Evolutionary conservation across 2,888 invertebrate species (phyloP).

Genomic region (Zelleria hepariella): DNA sequence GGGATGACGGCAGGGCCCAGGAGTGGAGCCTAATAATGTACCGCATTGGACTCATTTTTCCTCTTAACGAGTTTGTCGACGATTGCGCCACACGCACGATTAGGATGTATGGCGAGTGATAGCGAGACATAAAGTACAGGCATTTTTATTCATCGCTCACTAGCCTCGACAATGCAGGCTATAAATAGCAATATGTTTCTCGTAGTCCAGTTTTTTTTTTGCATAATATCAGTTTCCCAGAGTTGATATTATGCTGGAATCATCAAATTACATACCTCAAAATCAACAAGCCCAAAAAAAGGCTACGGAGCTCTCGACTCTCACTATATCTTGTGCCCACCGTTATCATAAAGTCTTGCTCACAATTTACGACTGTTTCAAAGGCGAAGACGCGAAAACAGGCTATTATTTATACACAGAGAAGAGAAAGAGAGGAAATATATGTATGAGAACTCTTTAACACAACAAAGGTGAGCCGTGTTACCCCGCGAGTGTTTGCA

Average conservation of each 20-base stretch:
- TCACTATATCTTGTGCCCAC: no score
- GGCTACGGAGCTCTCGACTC: no score
- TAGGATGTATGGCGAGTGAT: neutral
- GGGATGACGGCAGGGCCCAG: conserved; percentile 17
- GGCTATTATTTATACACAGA: neutral
- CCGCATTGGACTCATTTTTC: conserved; percentile 29
- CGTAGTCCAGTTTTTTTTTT: no score
- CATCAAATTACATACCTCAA: no score
- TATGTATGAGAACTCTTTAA: neutral
- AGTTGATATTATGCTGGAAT: no score
- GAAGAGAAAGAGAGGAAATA: neutral
- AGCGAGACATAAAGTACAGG: neutral
- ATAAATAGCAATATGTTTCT: neutral
- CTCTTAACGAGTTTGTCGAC: conserved; percentile 23
- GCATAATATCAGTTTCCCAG: no score
- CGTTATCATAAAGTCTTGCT: no score
- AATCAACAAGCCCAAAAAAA: no score
- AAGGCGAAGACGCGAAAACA: neutral
- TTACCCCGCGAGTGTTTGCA: neutral
- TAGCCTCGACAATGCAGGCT: neutral
- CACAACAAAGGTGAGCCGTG: neutral
- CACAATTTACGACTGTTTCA: neutral
- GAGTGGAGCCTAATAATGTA: conserved; percentile 28
- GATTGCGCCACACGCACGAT: neutral
- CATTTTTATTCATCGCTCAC: neutral